A percentile compares a stretch with the other conserved stretches of the same genome.
phyloP scores from a whole-genome alignment of 2,797 vertebrate species.

The Sebastes baramenuke region DNA sequence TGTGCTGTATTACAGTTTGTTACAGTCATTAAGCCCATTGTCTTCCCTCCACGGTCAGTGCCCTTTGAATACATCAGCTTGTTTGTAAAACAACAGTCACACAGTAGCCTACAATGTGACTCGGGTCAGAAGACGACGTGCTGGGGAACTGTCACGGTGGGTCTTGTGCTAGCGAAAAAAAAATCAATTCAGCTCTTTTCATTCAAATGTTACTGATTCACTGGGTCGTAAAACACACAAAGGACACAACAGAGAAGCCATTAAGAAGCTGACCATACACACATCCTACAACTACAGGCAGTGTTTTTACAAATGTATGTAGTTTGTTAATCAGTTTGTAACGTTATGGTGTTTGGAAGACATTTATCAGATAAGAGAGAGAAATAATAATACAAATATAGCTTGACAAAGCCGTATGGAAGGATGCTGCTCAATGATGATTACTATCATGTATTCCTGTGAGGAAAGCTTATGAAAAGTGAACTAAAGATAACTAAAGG shows the following conservation, averaged over 20 bases:
- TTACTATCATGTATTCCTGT: neutral
- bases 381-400: neutral
- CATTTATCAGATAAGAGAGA: neutral
- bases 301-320: neutral
- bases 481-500: neutral
- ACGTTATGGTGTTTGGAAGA: neutral
- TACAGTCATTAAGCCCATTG: conserved; percentile 66
- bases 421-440: neutral
- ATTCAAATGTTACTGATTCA: conserved; percentile 24
- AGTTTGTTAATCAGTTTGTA: neutral
- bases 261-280: neutral
- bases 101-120: conserved; percentile 34
- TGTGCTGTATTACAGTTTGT: conserved; percentile 30
- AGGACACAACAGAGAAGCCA: neutral
- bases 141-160: conserved; percentile 1
- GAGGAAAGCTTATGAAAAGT: neutral
- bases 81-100: conserved; percentile 49
- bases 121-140: conserved; percentile 27
- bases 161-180: conserved; percentile 5
- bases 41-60: conserved; percentile 39
- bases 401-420: neutral
- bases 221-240: conserved; percentile 7
- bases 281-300: neutral
- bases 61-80: conserved; percentile 54
- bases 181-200: conserved; percentile 2